Conservation (phyloP, 1,140 invertebrate species). For the Leptinotarsa lineolata region DNA sequence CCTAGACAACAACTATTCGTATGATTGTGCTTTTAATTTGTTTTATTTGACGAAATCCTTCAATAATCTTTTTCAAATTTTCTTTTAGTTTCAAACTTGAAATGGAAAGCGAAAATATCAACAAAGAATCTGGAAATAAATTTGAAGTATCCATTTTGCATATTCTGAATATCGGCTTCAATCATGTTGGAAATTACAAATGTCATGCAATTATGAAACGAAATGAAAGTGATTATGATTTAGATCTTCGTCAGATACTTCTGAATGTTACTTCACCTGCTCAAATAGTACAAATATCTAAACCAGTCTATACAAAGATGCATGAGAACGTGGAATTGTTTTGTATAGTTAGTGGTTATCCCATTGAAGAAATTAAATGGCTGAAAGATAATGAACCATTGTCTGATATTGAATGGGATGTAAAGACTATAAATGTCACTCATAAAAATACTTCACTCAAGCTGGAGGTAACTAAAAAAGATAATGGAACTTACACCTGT, state of each 20-base stretch:
- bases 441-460: slow-evolving; percentile 61
- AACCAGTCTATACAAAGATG: slow-evolving; percentile 58
- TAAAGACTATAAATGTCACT: slow-evolving; percentile 62
- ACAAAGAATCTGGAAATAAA: slow-evolving; percentile 54
- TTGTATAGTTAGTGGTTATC: slow-evolving; percentile 65
- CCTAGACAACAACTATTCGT: no score
- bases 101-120: slow-evolving; percentile 55
- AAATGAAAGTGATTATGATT: slow-evolving; percentile 44
- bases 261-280: slow-evolving; percentile 58
- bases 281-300: slow-evolving; percentile 56
- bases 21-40: no score
- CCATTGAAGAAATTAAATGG: slow-evolving; percentile 63
- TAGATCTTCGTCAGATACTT: slow-evolving; percentile 50
- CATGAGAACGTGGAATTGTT: slow-evolving; percentile 58
- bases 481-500: slow-evolving; percentile 71
- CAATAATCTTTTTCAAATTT: not conserved
- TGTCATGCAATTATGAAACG: slow-evolving; percentile 57
- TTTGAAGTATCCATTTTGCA: slow-evolving; percentile 53
- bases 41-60: no score
- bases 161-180: slow-evolving; percentile 54
- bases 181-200: slow-evolving; percentile 59
- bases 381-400: slow-evolving; percentile 61
- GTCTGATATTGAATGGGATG: slow-evolving; percentile 55
- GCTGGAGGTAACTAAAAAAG: slow-evolving; percentile 65
- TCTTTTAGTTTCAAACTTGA: slow-evolving; percentile 49